Conservation (phyloP, 2,113 vertebrate species). For the Desmodus rotundus region DNA sequence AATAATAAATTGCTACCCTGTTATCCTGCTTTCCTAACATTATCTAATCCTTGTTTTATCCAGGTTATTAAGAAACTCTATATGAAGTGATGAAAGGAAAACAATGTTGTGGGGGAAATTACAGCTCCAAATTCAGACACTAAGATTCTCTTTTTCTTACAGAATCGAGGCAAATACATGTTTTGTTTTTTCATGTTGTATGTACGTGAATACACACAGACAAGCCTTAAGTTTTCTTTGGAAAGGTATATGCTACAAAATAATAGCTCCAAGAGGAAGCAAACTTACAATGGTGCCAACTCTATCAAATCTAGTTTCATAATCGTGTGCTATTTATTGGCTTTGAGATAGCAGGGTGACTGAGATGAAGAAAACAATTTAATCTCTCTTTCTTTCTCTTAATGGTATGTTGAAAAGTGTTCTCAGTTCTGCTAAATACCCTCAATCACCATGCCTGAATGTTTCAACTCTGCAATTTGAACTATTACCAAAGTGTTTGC, state of each 20-base stretch:
- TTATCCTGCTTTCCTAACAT: slow-evolving; percentile 59
- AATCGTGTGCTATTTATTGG: slow-evolving; percentile 22
- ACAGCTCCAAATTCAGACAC: slow-evolving; percentile 28
- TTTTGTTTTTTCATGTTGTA: slow-evolving; percentile 29
- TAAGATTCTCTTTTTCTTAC: slow-evolving; percentile 19
- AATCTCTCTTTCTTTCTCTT: slow-evolving; percentile 1
- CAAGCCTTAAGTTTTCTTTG: slow-evolving; percentile 33
- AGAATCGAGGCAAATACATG: neutral
- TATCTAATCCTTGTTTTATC: slow-evolving; percentile 46
- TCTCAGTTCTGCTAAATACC: slow-evolving; percentile 18
- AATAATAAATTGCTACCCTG: slow-evolving; percentile 52
- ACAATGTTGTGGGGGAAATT: slow-evolving; percentile 28
- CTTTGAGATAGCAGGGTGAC: neutral
- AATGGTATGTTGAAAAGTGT: neutral
- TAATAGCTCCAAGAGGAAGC: slow-evolving; percentile 17
- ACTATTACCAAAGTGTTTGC: slow-evolving; percentile 27
- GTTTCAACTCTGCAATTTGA: slow-evolving; percentile 48
- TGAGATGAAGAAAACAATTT: slow-evolving; percentile 37
- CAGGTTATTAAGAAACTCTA: slow-evolving; percentile 40
- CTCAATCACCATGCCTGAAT: slow-evolving; percentile 15
- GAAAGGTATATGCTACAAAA: slow-evolving; percentile 31
- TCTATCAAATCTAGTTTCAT: slow-evolving; percentile 30
- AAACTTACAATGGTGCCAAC: neutral
- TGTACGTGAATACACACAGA: neutral
- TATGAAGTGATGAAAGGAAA: slow-evolving; percentile 33